Evolutionary conservation across 2,888 invertebrate genomes (phyloP).

Genomic region (Beris morrisii): DNA sequence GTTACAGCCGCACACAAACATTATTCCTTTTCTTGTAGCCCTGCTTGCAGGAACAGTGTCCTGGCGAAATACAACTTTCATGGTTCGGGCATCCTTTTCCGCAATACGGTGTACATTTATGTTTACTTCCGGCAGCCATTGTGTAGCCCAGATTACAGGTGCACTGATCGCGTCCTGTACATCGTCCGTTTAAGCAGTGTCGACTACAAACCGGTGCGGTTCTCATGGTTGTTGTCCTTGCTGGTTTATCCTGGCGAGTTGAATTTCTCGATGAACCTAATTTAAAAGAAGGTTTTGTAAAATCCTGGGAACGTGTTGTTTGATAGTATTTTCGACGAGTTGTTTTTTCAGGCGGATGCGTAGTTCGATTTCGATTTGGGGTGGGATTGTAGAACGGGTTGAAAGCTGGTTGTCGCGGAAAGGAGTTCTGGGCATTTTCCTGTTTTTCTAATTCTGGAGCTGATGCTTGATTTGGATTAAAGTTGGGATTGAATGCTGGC

Average conservation of each 20-base stretch:
- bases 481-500: slow-evolving; percentile 20
- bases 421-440: background rate
- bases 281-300: background rate
- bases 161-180: slow-evolving; percentile 62
- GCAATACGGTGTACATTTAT: slow-evolving; percentile 18
- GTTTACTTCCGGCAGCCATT: slow-evolving; percentile 11
- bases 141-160: slow-evolving; percentile 58
- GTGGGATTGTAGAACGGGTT: slow-evolving; percentile 2
- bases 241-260: background rate
- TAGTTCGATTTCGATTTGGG: no score
- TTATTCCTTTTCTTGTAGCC: slow-evolving; percentile 8
- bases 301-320: background rate
- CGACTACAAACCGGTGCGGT: slow-evolving; percentile 47
- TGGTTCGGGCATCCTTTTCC: background rate
- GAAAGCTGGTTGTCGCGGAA: slow-evolving; percentile 2
- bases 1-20: background rate
- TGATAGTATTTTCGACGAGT: no score
- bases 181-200: slow-evolving; percentile 57
- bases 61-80: slow-evolving; percentile 15
- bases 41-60: slow-evolving; percentile 9
- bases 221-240: slow-evolving; percentile 4
- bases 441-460: no score
- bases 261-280: background rate
- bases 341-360: no score
- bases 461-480: no score